Evolutionary conservation across 2,888 invertebrate genomes (phyloP), one percentile per base, ranked within the genome.

Genomic region (Ormyrus labotus): DNA sequence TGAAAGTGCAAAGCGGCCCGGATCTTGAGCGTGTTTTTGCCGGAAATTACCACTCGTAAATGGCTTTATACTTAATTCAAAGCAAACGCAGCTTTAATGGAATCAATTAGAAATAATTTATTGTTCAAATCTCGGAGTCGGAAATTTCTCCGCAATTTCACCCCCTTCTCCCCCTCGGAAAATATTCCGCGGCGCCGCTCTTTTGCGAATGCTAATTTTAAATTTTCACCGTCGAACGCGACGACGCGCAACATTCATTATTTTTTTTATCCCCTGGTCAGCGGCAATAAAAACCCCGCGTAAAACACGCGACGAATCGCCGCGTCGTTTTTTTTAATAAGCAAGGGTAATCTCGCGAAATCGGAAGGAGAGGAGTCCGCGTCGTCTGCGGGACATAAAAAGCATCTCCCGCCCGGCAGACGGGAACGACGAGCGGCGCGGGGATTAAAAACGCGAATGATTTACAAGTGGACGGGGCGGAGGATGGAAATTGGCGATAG

Each of bases 181-280:
- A 34, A 6, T 4, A 34, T 34, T 34, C 34, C 34, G 34, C 0
- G 2, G 34, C 34, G 34, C 34, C 34, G 48, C 61, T 65, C 51
- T 60, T 61, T 6, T n/a, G n/a, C 53, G 60, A n/a, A 11, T 55
- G 50, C 69, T 63, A 69, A 69, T 76, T 55, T 48, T 34, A 69
- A 34, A 76, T 61, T 69, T 63, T 60, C 45, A 19, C 6, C 8
- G 47, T 47, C 5, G 4, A n/a, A 5, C 13, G 0, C 13, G 51
- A 55, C 63, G 47, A 34, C 19, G 47, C 8, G 9, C 19, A n/a
- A 7, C 11, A 60, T 48, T 57, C 19, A 50, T 65, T 65, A 74
- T 48, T 67, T 53, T 53, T 34, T 34, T 34, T 51, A 13, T 48
- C 9, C n/a, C 6, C 53, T 9, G 55, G n/a, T 10, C 45, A 9